These are phyloP conservation scores for Pomacea maculata DNA, from an alignment of 1,140 invertebrate genomes.

Conservation along the genomic window DNA sequence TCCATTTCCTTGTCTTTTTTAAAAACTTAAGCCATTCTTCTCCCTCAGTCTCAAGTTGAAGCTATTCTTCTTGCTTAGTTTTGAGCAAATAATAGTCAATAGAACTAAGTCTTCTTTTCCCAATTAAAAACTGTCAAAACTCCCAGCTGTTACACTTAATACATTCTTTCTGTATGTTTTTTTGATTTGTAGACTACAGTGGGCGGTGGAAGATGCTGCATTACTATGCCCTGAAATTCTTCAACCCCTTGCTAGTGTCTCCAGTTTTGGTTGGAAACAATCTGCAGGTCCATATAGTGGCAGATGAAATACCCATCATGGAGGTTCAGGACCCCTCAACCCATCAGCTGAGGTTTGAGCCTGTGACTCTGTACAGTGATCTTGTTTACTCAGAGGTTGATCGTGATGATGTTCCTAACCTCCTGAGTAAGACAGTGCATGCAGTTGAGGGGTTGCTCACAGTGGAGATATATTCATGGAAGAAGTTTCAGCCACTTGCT, in stretches of 20 bases:
- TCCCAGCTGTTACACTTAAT: no score
- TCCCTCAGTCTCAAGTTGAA: no score
- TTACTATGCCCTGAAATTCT: slow-evolving; percentile 87
- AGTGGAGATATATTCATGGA: slow-evolving; percentile 48
- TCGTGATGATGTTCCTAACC: slow-evolving; percentile 10
- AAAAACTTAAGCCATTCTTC: no score
- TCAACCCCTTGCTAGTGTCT: slow-evolving; percentile 77
- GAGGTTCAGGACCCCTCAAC: slow-evolving; percentile 33
- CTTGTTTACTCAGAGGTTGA: background rate
- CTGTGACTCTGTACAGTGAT: slow-evolving; percentile 12
- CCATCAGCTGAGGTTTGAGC: slow-evolving; percentile 27
- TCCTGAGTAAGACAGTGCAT: background rate
- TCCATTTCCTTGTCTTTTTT: no score
- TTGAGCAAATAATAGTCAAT: no score
- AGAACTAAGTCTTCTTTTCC: no score
- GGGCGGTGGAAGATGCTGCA: slow-evolving; percentile 93
- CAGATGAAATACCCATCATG: slow-evolving; percentile 49
- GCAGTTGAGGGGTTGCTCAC: slow-evolving; percentile 34
- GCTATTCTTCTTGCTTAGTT: no score
- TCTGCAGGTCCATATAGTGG: slow-evolving; percentile 54
- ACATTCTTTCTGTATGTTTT: background rate
- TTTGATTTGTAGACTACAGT: slow-evolving; percentile 74
- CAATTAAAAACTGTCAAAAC: no score
- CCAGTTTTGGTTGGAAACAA: slow-evolving; percentile 64
- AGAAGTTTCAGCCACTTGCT: slow-evolving; percentile 37